phyloP scores from a whole-genome alignment of 1,140 invertebrate species.

The Chymomyza costata region DNA sequence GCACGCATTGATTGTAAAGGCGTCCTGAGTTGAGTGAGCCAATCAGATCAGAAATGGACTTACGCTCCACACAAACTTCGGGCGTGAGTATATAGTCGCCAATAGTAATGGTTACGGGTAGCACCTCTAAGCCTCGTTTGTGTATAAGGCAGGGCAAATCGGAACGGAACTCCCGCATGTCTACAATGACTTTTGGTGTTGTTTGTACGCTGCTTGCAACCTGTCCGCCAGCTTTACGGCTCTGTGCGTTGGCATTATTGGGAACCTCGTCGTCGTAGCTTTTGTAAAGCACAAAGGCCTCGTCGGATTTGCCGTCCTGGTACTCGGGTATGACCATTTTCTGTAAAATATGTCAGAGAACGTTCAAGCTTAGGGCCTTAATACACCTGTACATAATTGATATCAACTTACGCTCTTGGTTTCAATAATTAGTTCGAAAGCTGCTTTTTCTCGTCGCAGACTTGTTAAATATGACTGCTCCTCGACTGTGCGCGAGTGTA shows the following conservation, averaged over 20 bases:
- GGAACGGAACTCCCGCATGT: constrained; percentile 98
- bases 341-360: constrained; percentile 76
- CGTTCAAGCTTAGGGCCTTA: neutral
- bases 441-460: constrained; percentile 92
- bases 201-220: constrained; percentile 40
- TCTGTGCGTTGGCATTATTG: constrained; percentile 75
- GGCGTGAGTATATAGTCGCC: constrained; percentile 98
- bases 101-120: constrained; percentile 92
- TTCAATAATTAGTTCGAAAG: constrained; percentile 93
- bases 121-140: constrained; percentile 93
- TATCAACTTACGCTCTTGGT: constrained; percentile 87
- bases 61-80: constrained; percentile 97
- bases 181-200: constrained; percentile 88
- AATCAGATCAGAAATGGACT: constrained; percentile 98
- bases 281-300: constrained; percentile 79
- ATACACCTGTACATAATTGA: neutral
- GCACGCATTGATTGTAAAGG: constrained; percentile 94
- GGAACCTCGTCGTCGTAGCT: constrained; percentile 54
- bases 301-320: constrained; percentile 89
- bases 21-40: constrained; percentile 96
- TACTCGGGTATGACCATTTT: constrained; percentile 94
- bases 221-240: constrained; percentile 81
- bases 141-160: constrained; percentile 96
- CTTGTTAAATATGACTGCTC: constrained; percentile 96
- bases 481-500: constrained; percentile 93